A percentile compares a stretch with the other conserved stretches of the same genome.
Evolutionary conservation across 2,113 vertebrate genomes (phyloP).

Genomic region (Peromyscus polionotus): DNA sequence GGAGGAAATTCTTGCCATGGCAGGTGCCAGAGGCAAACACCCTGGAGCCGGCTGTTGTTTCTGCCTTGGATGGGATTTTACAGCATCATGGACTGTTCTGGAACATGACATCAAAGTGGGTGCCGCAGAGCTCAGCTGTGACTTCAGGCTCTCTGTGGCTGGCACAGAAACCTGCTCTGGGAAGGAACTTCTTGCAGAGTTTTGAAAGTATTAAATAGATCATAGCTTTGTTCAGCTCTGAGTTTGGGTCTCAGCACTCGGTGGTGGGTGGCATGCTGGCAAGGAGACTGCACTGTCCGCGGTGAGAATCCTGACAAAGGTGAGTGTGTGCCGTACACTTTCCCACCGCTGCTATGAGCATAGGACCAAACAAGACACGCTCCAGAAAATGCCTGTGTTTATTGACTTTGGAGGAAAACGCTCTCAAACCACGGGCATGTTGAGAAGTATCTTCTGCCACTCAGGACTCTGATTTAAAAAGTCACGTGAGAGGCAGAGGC

Average conservation of each 20-base stretch:
- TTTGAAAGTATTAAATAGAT: not conserved
- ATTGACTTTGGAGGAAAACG: not conserved
- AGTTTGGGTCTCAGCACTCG: accelerated
- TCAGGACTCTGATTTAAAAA: not conserved
- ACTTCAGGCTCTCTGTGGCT: not conserved
- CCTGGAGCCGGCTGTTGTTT: not conserved
- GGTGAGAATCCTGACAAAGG: not conserved
- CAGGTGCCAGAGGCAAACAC: slow-evolving; percentile 36
- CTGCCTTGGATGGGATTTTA: slow-evolving; percentile 62
- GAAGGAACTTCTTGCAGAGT: not conserved
- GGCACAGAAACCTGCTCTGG: not conserved
- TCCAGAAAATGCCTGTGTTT: accelerated
- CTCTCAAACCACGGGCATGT: not conserved
- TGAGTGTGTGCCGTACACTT: accelerated
- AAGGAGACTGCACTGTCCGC: not conserved
- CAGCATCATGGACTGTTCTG: slow-evolving; percentile 54
- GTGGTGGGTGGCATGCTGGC: not conserved
- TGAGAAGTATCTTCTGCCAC: not conserved
- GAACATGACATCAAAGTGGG: slow-evolving; percentile 2
- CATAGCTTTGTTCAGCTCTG: not conserved
- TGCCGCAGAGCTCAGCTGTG: not conserved
- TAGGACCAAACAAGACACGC: not conserved
- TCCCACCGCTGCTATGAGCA: not conserved
- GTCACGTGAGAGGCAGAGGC: not conserved
- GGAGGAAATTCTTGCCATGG: slow-evolving; percentile 67